Conservation (phyloP, 2,113 vertebrate species). For the Ranitomeya variabilis region DNA sequence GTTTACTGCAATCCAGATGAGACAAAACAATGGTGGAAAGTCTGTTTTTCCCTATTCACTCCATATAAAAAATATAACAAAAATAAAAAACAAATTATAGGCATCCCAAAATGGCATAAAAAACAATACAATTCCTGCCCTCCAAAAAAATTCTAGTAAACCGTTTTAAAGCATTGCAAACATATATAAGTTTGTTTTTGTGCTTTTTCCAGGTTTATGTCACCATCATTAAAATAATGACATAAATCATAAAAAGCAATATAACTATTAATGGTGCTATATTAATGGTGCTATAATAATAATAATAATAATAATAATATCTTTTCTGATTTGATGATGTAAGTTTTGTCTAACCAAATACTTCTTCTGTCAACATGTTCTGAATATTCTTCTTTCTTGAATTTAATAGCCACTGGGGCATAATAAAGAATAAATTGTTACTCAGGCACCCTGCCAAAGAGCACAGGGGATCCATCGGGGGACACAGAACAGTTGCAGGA, state of each 20-base stretch:
- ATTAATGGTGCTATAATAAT: no score
- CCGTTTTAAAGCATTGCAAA: background rate
- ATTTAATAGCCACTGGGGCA: constrained; percentile 32
- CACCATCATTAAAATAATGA: background rate
- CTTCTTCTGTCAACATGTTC: constrained; percentile 31
- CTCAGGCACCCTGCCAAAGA: constrained; percentile 44
- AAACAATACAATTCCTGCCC: no score
- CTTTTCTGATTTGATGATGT: constrained; percentile 32
- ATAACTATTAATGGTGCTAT: no score
- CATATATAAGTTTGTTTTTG: background rate
- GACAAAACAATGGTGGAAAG: no score
- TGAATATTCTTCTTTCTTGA: constrained; percentile 6
- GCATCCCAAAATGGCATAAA: no score
- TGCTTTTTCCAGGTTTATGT: background rate
- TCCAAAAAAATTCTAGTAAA: background rate
- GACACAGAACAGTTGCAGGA: constrained; percentile 15
- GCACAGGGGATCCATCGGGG: constrained; percentile 41
- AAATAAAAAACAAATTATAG: background rate
- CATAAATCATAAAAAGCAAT: background rate
- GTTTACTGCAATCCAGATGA: no score
- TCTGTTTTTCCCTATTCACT: no score
- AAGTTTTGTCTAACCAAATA: constrained; percentile 16
- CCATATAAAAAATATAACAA: background rate
- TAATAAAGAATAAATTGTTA: constrained; percentile 37
- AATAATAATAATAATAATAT: no score